A percentile compares a stretch with the other conserved stretches of the same genome.
Evolutionary conservation across 1,140 invertebrate genomes (phyloP).

Genomic region (Calycopis cecrops): DNA sequence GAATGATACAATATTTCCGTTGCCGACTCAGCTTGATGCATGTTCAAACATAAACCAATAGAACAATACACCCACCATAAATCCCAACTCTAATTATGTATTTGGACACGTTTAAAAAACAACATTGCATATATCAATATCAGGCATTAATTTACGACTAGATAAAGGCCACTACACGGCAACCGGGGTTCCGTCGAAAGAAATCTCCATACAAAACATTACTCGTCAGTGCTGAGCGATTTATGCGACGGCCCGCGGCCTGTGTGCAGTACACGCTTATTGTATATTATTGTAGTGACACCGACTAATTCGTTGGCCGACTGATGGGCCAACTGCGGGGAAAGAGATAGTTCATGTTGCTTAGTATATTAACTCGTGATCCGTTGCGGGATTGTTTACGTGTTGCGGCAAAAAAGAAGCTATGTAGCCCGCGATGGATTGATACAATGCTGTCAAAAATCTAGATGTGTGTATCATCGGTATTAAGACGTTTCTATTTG

Average conservation of each 20-base stretch:
- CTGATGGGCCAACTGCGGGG: constrained; percentile 61
- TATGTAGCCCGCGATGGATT: no score
- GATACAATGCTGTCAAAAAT: no score
- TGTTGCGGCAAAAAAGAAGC: no score
- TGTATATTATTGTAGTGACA: constrained; percentile 75
- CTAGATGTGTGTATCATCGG: no score
- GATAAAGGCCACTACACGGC: constrained; percentile 66
- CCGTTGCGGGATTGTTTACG: constrained; percentile 16
- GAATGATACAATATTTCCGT: no score
- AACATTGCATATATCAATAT: constrained; percentile 61
- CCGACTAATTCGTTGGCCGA: constrained; percentile 71
- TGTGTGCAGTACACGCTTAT: constrained; percentile 54
- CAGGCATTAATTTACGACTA: constrained; percentile 67
- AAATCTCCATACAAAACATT: constrained; percentile 75
- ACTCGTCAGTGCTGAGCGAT: constrained; percentile 66
- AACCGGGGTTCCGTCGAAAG: constrained; percentile 61
- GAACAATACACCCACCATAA: constrained; percentile 16
- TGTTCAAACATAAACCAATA: no score
- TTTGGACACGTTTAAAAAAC: constrained; percentile 35
- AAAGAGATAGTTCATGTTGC: constrained; percentile 63
- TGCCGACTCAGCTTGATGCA: no score
- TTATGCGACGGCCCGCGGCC: constrained; percentile 58
- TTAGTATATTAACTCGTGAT: constrained; percentile 22
- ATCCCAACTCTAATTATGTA: constrained; percentile 34
- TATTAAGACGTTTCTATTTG: no score